phyloP scores from a whole-genome alignment of 2,113 vertebrate genomes.

The Dasyornis broadbenti region DNA sequence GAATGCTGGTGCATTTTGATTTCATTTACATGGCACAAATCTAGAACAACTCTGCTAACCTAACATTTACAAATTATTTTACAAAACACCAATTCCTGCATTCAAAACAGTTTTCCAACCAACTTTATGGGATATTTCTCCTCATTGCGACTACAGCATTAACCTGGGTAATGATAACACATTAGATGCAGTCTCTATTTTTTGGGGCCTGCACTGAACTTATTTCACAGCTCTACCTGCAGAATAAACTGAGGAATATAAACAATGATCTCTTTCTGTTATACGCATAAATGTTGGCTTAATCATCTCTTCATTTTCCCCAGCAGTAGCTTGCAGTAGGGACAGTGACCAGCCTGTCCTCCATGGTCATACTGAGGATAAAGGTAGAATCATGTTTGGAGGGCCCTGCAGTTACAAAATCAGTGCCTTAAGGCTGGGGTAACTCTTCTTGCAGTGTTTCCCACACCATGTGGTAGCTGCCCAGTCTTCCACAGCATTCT shows the following conservation, averaged over 20 bases:
- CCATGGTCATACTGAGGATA: background rate
- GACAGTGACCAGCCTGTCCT: background rate
- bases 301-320: background rate
- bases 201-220: background rate
- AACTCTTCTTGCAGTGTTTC: background rate
- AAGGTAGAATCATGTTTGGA: background rate
- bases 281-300: background rate
- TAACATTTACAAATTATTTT: background rate
- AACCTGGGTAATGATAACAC: background rate
- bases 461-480: background rate
- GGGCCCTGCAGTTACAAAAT: background rate
- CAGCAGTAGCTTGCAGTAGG: background rate
- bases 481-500: background rate
- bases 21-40: background rate
- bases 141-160: background rate
- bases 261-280: background rate
- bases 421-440: accelerated
- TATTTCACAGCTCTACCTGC: background rate
- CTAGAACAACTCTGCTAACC: background rate
- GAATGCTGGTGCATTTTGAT: background rate
- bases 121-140: background rate
- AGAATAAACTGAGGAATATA: background rate
- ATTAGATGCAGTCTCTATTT: background rate
- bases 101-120: background rate
- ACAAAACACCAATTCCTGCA: background rate